A percentile compares a stretch with the other conserved stretches of the same genome.
phyloP scores from a whole-genome alignment of 2,113 vertebrate genomes.

The Bubo bubo region DNA sequence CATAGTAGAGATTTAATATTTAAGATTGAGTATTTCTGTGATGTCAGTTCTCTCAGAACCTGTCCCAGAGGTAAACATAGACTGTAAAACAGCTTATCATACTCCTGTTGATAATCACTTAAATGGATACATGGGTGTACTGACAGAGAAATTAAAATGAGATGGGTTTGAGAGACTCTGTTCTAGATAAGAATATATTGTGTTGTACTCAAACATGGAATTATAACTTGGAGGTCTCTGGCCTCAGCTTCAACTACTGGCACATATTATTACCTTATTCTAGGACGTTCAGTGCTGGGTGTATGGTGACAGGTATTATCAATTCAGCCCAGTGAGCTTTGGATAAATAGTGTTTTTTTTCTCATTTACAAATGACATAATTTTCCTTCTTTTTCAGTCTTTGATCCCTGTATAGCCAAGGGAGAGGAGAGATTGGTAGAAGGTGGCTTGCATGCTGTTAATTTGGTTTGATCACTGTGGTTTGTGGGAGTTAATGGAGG shows the following conservation, averaged over 20 bases:
- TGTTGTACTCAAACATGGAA: not conserved
- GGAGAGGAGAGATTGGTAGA: not conserved
- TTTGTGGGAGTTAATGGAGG: not conserved
- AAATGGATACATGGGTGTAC: not conserved
- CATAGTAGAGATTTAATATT: not conserved
- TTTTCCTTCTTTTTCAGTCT: not conserved
- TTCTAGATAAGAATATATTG: not conserved
- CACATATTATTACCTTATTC: not conserved
- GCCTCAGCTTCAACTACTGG: not conserved
- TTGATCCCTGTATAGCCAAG: not conserved
- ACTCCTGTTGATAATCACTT: not conserved
- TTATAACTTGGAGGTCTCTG: not conserved
- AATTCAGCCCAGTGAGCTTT: not conserved
- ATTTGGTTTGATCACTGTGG: not conserved
- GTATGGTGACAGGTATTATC: not conserved
- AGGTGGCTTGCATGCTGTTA: not conserved
- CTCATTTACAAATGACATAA: not conserved
- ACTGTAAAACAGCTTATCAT: not conserved
- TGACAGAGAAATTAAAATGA: not conserved
- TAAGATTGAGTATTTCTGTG: not conserved
- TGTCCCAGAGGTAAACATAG: not conserved
- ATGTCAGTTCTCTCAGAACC: not conserved
- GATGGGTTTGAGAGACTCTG: not conserved
- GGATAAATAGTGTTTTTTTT: not conserved
- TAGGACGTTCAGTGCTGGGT: not conserved